Base-by-base conservation (phyloP, 2,113 vertebrate species). In the Alexandromys fortis region DNA sequence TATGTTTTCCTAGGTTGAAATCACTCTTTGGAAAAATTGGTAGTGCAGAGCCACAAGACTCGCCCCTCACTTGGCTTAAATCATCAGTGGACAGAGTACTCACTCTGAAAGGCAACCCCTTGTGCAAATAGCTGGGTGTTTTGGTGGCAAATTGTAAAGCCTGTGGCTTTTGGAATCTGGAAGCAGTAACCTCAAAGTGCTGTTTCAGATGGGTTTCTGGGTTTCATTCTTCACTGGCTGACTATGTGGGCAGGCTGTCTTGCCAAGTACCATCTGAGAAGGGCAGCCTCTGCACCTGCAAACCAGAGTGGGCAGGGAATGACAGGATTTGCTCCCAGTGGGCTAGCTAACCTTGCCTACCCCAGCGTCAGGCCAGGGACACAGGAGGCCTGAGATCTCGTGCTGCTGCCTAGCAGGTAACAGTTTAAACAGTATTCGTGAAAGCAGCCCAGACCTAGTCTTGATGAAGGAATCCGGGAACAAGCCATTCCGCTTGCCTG, bases 371-470 rank as follows among this genome's bases (percentile, higher is more conserved):
- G 0, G 55, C 30, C 72, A 2, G 49, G 68, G 4, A 19, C 49
- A n/a, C 63, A 65, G 22, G 30, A 11, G 3, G 70, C 70, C 70
- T 38, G 17, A 72, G 70, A 38, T 86, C 22, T n/a, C 1, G 0
- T 2, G 7, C 12, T 1, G 1, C 72, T 72, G 67, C 47, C 10
- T 10, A 33, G 49, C 30, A 70, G n/a, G 1, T 35, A 10, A 24
- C 1, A 28, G 49, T 79, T 81, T 52, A 61, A 68, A 61, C 19
- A 30, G 7, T 0, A 0, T 13, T 17, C 4, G 0, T 22, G 2
- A 72, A 38, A 35, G 26, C 8, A 87, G 4, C 21, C 76, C 45
- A 7, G 19, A 35, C 67, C 79, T 77, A 42, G 7, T 67, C 52
- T 88, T 63, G 14, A n/a, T 68, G 81, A 61, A 79, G 49, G 30